phyloP scores from a whole-genome alignment of 2,888 invertebrate genomes.

The Athrips mouffetella region DNA sequence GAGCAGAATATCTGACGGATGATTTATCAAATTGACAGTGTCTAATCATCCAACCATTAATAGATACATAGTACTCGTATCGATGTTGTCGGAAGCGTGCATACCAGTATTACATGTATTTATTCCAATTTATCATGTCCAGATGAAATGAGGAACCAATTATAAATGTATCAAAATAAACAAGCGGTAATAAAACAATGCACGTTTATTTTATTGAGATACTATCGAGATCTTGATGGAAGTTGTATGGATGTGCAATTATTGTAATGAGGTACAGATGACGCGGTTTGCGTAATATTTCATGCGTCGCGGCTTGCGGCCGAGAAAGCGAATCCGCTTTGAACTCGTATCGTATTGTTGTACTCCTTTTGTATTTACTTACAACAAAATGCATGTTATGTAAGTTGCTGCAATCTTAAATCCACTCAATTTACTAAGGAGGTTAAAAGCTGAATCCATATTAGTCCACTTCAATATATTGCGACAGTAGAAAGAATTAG shows the following conservation, averaged over 20 bases:
- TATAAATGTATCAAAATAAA: background rate
- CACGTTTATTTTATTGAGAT: conserved; percentile 2
- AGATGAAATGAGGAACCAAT: conserved; percentile 6
- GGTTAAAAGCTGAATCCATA: conserved; percentile 6
- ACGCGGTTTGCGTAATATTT: conserved; percentile 39
- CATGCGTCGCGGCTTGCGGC: conserved; percentile 40
- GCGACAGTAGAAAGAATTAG: conserved; percentile 12
- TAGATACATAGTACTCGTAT: too few relatives aligned
- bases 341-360: conserved; percentile 11
- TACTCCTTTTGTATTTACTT: conserved; percentile 26
- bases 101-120: too few relatives aligned
- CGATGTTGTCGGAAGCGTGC: too few relatives aligned
- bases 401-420: conserved; percentile 22
- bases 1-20: too few relatives aligned
- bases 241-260: conserved; percentile 28
- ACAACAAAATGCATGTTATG: conserved; percentile 19
- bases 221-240: conserved; percentile 19
- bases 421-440: conserved; percentile 10
- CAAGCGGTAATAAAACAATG: conserved; percentile 2
- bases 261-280: conserved; percentile 27
- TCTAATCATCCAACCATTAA: too few relatives aligned
- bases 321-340: conserved; percentile 44
- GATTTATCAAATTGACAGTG: too few relatives aligned
- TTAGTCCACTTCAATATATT: conserved; percentile 9
- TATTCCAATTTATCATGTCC: too few relatives aligned